Percentiles rank a stretch among this genome's conserved stretches.
phyloP scores from a whole-genome alignment of 2,888 invertebrate species.

The Stenoptilia bipunctidactyla region DNA sequence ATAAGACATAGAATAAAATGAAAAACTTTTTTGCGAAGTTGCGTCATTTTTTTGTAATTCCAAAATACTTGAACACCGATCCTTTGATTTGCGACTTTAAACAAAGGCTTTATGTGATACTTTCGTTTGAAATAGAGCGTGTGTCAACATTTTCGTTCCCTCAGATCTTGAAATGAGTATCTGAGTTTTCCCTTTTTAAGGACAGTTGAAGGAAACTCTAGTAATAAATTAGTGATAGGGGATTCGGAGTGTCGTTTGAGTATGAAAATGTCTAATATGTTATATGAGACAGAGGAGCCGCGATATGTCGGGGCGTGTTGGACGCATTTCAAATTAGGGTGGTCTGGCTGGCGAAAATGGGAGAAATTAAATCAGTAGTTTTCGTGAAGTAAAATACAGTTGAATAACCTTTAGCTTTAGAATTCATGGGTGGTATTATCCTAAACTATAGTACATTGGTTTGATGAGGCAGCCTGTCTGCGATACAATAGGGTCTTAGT shows the following conservation, averaged over 20 bases:
- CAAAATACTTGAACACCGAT: constrained; percentile 1
- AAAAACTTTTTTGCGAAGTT: constrained; percentile 1
- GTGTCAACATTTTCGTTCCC: constrained; percentile 32
- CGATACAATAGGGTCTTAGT: too few species aligned
- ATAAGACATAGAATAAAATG: neutral
- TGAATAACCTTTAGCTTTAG: too few species aligned
- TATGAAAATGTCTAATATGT: constrained; percentile 1
- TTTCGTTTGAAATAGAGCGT: neutral
- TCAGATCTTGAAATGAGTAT: constrained; percentile 46
- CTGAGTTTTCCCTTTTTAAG: constrained; percentile 32
- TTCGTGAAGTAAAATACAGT: too few species aligned
- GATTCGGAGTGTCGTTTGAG: neutral
- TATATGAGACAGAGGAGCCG: neutral
- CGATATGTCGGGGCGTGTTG: neutral
- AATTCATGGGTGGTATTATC: too few species aligned
- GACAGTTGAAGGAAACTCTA: constrained; percentile 6
- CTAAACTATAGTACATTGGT: too few species aligned
- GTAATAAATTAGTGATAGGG: constrained; percentile 1
- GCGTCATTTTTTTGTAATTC: constrained; percentile 1
- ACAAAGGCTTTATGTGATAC: neutral
- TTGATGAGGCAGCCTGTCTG: too few species aligned
- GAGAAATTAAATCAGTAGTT: too few species aligned
- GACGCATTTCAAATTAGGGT: neutral
- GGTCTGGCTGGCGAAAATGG: too few species aligned
- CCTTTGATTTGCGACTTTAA: neutral